Evolutionary conservation across 2,888 invertebrate species (phyloP).

Genomic region (Lissonota sp.): DNA sequence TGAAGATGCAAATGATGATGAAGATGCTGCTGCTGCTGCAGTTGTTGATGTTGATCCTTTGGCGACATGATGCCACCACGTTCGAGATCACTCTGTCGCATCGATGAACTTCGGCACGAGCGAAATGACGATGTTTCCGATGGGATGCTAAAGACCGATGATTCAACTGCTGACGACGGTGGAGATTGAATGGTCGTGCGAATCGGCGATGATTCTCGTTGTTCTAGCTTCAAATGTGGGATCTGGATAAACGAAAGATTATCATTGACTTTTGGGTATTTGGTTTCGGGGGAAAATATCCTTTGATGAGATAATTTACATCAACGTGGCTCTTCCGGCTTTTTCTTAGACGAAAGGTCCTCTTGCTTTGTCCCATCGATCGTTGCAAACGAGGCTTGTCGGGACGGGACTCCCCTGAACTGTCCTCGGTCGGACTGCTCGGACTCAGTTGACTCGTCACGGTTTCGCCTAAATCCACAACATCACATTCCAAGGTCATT

Average conservation of each 20-base stretch:
- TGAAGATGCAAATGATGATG: constrained; percentile 73
- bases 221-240: constrained; percentile 84
- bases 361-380: constrained; percentile 96
- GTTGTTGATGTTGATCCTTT: constrained; percentile 73
- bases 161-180: constrained; percentile 69
- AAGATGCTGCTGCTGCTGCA: constrained; percentile 67
- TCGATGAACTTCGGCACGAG: constrained; percentile 72
- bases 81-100: constrained; percentile 70
- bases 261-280: not conserved
- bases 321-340: constrained; percentile 90
- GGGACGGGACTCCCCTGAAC: constrained; percentile 86
- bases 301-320: constrained; percentile 83
- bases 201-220: constrained; percentile 75
- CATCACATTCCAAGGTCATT: constrained; percentile 30
- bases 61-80: constrained; percentile 45
- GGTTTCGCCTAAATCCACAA: constrained; percentile 87
- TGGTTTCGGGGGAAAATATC: not conserved
- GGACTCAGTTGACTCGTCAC: constrained; percentile 91
- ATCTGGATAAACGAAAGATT: constrained; percentile 77
- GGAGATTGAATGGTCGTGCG: constrained; percentile 67
- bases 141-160: constrained; percentile 72
- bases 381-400: constrained; percentile 92
- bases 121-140: constrained; percentile 77
- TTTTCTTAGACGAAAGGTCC: constrained; percentile 95
- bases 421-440: constrained; percentile 88